Conservation (phyloP, 2,797 vertebrate species). For the Mormyrops boulengeri region DNA sequence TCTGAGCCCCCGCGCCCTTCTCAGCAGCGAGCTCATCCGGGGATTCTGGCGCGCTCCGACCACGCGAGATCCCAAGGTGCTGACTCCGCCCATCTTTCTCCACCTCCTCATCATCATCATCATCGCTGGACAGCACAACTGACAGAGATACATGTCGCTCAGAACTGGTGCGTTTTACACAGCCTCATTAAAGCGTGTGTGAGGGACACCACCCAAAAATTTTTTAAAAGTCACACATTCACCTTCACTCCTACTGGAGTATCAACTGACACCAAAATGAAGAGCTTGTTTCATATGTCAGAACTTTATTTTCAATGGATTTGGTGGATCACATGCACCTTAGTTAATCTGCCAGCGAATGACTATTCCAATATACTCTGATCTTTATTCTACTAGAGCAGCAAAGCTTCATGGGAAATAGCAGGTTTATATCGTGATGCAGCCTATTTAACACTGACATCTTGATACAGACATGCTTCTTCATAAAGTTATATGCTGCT, state of each 20-base stretch:
- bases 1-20: background rate
- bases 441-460: background rate
- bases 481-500: background rate
- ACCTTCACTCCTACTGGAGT: background rate
- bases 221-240: background rate
- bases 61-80: background rate
- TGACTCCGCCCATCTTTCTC: background rate
- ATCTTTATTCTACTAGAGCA: background rate
- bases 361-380: background rate
- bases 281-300: background rate
- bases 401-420: background rate
- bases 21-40: background rate
- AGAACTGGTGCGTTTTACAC: background rate
- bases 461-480: background rate
- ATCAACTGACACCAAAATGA: background rate
- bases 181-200: background rate
- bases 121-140: conserved; percentile 13
- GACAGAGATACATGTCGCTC: background rate
- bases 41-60: background rate
- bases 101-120: conserved; percentile 12
- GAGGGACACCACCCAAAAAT: background rate
- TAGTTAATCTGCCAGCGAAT: background rate
- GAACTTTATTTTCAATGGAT: background rate
- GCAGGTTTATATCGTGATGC: background rate
- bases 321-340: background rate